A percentile compares a stretch with the other conserved stretches of the same genome.
These are phyloP conservation scores for Cisticola juncidis DNA, from an alignment of 2,113 vertebrate species.

Conservation along the genomic window DNA sequence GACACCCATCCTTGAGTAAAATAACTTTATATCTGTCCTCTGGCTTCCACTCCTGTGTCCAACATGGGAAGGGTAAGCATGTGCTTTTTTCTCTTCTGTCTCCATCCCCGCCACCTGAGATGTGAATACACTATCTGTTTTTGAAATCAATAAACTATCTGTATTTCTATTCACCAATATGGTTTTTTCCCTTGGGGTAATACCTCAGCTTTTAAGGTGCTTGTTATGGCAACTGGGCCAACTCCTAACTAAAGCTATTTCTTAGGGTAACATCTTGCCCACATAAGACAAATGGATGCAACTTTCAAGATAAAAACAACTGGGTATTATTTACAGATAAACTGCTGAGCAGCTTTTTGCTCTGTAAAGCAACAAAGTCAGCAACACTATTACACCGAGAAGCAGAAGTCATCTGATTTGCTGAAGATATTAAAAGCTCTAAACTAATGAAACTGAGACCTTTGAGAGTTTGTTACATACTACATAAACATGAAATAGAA, in stretches of 20 bases:
- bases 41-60: neutral
- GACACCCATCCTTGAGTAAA: neutral
- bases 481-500: neutral
- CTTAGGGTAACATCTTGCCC: neutral
- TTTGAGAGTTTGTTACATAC: neutral
- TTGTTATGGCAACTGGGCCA: neutral
- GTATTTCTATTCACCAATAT: neutral
- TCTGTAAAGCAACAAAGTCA: neutral
- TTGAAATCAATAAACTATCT: neutral
- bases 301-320: neutral
- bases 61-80: neutral
- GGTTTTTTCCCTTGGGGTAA: neutral
- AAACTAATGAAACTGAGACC: neutral
- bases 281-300: neutral
- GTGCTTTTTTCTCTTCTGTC: neutral
- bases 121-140: neutral
- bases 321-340: neutral
- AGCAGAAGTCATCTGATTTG: neutral
- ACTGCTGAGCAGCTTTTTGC: neutral
- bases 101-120: neutral
- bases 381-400: neutral
- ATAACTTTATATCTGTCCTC: neutral
- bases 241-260: neutral
- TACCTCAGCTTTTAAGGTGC: neutral
- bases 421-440: neutral